Evolutionary conservation across 1,140 invertebrate genomes (phyloP), one percentile per base, ranked within the genome.

Genomic region (Manduca sexta): DNA sequence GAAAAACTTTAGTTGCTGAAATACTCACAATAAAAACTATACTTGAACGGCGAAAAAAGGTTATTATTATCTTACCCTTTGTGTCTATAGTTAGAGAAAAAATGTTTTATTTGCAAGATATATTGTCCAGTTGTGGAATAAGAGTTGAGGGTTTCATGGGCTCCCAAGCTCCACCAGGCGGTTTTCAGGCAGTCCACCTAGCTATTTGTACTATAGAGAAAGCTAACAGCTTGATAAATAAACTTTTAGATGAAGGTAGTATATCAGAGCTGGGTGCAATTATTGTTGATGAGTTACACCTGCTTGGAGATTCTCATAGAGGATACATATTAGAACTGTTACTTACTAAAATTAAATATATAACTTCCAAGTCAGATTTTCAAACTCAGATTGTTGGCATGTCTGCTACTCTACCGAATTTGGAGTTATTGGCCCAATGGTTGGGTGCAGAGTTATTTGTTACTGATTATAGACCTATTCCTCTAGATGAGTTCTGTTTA

Each of bases 161-260:
- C 0, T 93, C 93, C 47, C 89, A 93, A 56, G 89, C 90, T 39
- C 96, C 97, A 1, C 89, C 93, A 10, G 96, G 97, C 29, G 97
- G 97, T 1, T 92, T 99, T 64, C 89, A 92, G 60, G 86, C 90
- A 41, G 91, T 97, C 0, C 92, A 98, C 76, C 88, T 99, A 66
- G 97, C 97, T 40, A 93, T 99, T 52, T 98, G 97, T 80, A 99
- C 98, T 0, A 99, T 99, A 54, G 98, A 99, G 84, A 99, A 99
- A 84, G 97, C 97, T 1, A 99, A 99, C 79, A 94, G 93, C 59
- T 88, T 99, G 30, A 87, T 99, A 5, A 99, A 99, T 86, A 91
- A 90, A 61, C 75, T 96, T 37, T 81, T 96, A 60, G 93, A 95
- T 80, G 93, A 94, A 51, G 88, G 88, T 4, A 89, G 86, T 46